phyloP scores from a whole-genome alignment of 2,797 vertebrate genomes.

The Clarias fuscus region DNA sequence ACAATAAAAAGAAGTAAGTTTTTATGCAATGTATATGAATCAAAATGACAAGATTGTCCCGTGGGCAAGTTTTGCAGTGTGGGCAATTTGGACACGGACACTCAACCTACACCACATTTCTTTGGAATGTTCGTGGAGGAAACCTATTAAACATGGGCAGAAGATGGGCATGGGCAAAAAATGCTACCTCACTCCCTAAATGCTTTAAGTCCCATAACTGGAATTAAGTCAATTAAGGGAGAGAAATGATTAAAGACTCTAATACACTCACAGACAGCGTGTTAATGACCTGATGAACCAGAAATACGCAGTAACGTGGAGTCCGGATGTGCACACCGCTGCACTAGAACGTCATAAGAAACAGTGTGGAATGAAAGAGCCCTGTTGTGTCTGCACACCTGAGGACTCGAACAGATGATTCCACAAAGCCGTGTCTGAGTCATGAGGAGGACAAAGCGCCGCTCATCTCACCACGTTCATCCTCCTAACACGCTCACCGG shows the following conservation, averaged over 20 bases:
- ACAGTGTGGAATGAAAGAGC: not conserved
- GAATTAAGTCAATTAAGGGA: not conserved
- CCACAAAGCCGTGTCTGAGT: conserved; percentile 27
- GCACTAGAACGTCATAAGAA: not conserved
- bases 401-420: not conserved
- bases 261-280: not conserved
- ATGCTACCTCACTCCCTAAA: not conserved
- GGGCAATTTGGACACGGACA: no score
- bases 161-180: no score
- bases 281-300: not conserved
- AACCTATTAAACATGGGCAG: no score
- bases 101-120: no score
- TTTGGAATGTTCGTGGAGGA: no score
- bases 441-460: conserved; percentile 22
- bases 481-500: not conserved
- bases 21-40: no score
- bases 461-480: conserved; percentile 18
- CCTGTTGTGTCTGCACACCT: not conserved
- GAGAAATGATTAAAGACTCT: not conserved
- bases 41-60: no score
- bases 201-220: not conserved
- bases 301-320: not conserved
- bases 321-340: not conserved
- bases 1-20: no score
- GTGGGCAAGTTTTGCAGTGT: no score